These are phyloP conservation scores for Pherbina coryleti DNA, from an alignment of 2,888 invertebrate species.

Conservation along the genomic window DNA sequence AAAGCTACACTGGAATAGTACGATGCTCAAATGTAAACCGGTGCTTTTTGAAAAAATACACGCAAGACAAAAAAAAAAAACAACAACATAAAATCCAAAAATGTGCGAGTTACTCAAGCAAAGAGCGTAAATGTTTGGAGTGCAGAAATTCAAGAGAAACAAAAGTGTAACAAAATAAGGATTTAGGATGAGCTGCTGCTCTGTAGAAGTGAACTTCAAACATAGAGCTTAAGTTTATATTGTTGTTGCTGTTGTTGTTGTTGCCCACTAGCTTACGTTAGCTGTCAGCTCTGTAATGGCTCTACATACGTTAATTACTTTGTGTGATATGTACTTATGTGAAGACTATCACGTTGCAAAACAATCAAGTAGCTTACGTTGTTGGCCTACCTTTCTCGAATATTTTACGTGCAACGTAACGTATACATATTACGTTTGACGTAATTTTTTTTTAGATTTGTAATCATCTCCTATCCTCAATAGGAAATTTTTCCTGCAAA, in stretches of 20 bases:
- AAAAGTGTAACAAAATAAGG: background rate
- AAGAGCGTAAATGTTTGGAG: background rate
- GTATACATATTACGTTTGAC: too few relatives aligned
- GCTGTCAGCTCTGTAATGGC: background rate
- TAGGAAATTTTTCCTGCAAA: too few relatives aligned
- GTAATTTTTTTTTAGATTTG: too few relatives aligned
- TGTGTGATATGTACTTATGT: constrained; percentile 24
- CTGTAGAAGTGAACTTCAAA: background rate
- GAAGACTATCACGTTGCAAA: background rate
- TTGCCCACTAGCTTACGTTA: background rate
- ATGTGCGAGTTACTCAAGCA: background rate
- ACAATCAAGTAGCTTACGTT: background rate
- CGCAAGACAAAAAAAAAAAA: background rate
- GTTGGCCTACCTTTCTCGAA: background rate
- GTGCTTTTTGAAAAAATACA: background rate
- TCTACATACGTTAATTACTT: constrained; percentile 9
- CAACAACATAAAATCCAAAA: background rate
- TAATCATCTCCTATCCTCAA: too few relatives aligned
- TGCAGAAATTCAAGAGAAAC: background rate
- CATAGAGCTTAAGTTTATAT: background rate
- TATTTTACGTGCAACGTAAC: too few relatives aligned
- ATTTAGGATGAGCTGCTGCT: background rate
- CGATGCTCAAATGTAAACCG: background rate
- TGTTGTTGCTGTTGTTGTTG: background rate
- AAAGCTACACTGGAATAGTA: background rate